Conservation (phyloP, 2,797 vertebrate species). For the Pipistrellus pygmaeus region DNA sequence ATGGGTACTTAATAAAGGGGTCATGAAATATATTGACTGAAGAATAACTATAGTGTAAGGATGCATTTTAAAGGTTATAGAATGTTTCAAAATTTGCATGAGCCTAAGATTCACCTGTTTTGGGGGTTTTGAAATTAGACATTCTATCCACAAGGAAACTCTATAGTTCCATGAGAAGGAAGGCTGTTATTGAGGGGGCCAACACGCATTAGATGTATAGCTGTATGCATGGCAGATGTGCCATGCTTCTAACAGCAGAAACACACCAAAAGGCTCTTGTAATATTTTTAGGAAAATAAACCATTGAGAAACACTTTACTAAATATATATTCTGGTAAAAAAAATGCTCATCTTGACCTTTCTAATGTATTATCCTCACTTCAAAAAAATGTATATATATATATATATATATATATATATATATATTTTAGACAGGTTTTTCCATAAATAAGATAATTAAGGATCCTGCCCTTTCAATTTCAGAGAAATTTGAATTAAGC, state of each 20-base stretch:
- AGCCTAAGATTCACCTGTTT: constrained; percentile 7
- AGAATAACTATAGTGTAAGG: neutral
- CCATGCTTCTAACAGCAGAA: neutral
- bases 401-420: constrained; percentile 16
- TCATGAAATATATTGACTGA: neutral
- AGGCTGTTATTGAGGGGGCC: neutral
- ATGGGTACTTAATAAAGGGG: neutral
- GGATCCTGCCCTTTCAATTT: constrained; percentile 66
- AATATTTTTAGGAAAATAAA: constrained; percentile 10
- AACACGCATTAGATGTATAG: neutral
- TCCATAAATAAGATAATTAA: constrained; percentile 49
- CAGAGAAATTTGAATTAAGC: constrained; percentile 67
- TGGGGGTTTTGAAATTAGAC: neutral
- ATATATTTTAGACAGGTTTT: constrained; percentile 33
- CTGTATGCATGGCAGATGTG: neutral
- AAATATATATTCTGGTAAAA: constrained; percentile 24
- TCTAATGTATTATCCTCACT: neutral
- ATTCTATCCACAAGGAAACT: neutral
- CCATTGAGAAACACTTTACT: neutral
- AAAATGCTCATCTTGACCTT: neutral
- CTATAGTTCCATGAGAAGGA: neutral
- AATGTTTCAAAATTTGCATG: constrained; percentile 19
- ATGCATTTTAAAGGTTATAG: neutral
- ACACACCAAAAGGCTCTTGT: neutral
- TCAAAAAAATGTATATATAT: constrained; percentile 32